Evolutionary conservation across 2,888 invertebrate genomes (phyloP).

Genomic region (Sesia apiformis): DNA sequence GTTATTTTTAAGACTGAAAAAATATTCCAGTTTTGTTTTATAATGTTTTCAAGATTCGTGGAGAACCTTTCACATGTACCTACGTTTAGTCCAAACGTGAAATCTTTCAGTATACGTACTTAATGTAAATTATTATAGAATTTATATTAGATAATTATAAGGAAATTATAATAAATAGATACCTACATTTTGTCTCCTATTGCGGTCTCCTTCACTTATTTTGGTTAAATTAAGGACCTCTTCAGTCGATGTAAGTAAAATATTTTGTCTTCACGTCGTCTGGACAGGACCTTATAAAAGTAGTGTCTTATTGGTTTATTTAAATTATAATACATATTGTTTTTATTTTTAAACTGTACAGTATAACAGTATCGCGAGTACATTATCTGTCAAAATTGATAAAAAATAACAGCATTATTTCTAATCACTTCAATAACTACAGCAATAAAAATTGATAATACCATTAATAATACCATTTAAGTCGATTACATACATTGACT

Average conservation of each 20-base stretch:
- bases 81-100: slow-evolving; percentile 65
- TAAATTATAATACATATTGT: neutral
- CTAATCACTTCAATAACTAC: neutral
- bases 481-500: neutral
- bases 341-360: neutral
- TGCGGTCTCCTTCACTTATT: slow-evolving; percentile 13
- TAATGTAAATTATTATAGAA: slow-evolving; percentile 72
- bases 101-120: slow-evolving; percentile 75
- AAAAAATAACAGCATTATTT: too few species aligned
- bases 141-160: slow-evolving; percentile 72
- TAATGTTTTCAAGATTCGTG: slow-evolving; percentile 38
- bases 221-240: slow-evolving; percentile 36
- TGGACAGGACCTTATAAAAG: slow-evolving; percentile 31
- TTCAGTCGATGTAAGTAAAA: slow-evolving; percentile 33
- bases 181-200: slow-evolving; percentile 62
- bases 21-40: slow-evolving; percentile 63
- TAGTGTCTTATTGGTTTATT: neutral
- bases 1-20: slow-evolving; percentile 70
- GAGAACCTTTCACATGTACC: slow-evolving; percentile 50
- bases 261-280: slow-evolving; percentile 21
- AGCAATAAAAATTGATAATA: neutral
- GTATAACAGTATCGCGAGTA: too few species aligned
- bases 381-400: too few species aligned
- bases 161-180: slow-evolving; percentile 63
- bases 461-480: too few species aligned